Evolutionary conservation across 2,888 invertebrate species (phyloP), one percentile per base, ranked within the genome.

Genomic region (Pegoplata infirma): DNA sequence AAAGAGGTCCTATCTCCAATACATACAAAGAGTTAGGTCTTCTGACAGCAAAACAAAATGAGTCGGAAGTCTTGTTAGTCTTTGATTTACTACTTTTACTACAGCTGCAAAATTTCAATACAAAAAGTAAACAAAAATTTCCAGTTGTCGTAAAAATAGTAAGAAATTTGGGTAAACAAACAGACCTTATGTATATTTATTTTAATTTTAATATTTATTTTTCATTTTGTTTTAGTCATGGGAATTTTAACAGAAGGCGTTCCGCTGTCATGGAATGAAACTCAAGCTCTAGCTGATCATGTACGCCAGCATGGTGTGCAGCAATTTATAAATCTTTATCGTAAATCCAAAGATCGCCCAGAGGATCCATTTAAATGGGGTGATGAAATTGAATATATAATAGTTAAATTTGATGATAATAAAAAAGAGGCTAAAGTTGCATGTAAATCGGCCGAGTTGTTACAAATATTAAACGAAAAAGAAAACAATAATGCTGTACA

Each of bases 361-460:
- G 97, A 97, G 28, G 98, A 99, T 90, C 92, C 96, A 6, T 91
- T 99, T 36, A 98, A 98, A 91, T 99, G 99, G 98, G 99, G 99
- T 76, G 98, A 98, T 90, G 98, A 98, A 93, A 94, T 99, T 67
- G 99, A 99, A 90, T 99, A 99, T 87, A 95, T 98, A 85, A 92
- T 99, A 72, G 95, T 99, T 2, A 97, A 97, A 88, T 97, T 99
- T 90, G 95, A 99, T 90, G 94, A 98, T 90, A 92, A 93, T 80
- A 93, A 94, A 47, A 94, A 95, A 89, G 92, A 92, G 81, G 97
- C 96, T 3, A 94, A 94, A 85, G 94, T 99, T 3, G 94, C 96
- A 81, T 91, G 99, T n/a, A 92, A 95, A 86, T 97, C 97, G 5
- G 91, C 92, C 81, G 94, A 97, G 81, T 90, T 99, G 28, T 91